Base-by-base conservation (phyloP, 2,797 vertebrate species). In the Sebastes ruberrimus region DNA sequence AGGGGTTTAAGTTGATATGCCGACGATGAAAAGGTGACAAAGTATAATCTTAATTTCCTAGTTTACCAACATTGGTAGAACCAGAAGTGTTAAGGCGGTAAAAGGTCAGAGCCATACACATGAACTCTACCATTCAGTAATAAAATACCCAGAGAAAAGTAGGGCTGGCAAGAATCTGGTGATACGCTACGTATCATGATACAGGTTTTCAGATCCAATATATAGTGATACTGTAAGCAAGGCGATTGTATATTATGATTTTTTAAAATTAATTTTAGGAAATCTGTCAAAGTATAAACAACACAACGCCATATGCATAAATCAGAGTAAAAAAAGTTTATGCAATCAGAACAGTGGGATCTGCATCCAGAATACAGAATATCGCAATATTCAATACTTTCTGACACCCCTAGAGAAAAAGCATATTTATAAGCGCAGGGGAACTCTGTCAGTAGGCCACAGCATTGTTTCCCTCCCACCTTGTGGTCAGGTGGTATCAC, bases 401-500 rank as follows among this genome's bases (percentile, higher is more conserved):
- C 16, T 20, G 18, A 46, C 16, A 46, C 16, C 42, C 42, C 42
- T 46, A 7, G 42, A 46, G 42, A 46, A 60, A 61, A 74, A 32
- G 25, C 65, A 5, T 61, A 30, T 71, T 27, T 73, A 30, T 20
- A 46, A 67, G 63, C 53, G 13, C 18, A 5, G 0, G 63, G 66
- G 42, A 80, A 23, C 63, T 62, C 74, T 68, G 69, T 85, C 77
- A 75, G 49, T 61, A 55, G 71, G 74, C 52, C 60, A 53, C 42
- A 28, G 72, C 33, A 27, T 52, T 56, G 67, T 63, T 74, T 72
- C 28, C 71, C 35, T 27, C 65, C 42, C 66, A 7, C 79, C 49
- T 42, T 55, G 75, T 79, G 72, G 76, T 83, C 82, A 82, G 65
- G 68, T 77, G 59, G 53, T 66, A 33, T 71, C 27, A n/a, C 74